phyloP scores from a whole-genome alignment of 2,888 invertebrate genomes.

The Trissolcus japonicus region DNA sequence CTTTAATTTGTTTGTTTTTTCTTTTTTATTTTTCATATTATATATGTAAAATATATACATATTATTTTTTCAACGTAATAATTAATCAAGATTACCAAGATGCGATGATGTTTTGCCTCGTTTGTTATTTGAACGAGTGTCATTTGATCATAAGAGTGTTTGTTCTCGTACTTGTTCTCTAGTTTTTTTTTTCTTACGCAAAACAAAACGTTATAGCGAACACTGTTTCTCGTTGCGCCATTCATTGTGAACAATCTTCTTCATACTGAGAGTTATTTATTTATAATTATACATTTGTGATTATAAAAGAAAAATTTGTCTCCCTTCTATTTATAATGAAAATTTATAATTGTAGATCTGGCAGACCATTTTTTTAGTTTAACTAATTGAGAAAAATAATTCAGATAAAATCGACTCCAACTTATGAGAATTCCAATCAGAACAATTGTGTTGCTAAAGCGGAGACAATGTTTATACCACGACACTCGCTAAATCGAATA shows the following conservation, averaged over 20 bases:
- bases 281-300: conserved; percentile 46
- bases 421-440: no score
- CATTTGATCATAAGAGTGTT: conserved; percentile 38
- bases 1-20: conserved; percentile 27
- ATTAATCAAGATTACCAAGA: conserved; percentile 36
- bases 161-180: conserved; percentile 44
- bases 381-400: background rate
- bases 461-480: background rate
- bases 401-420: background rate
- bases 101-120: conserved; percentile 31
- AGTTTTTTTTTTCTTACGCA: no score
- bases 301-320: conserved; percentile 48
- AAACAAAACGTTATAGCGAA: conserved; percentile 31
- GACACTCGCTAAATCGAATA: conserved; percentile 19
- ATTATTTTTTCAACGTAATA: conserved; percentile 27
- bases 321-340: conserved; percentile 60
- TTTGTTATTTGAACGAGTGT: conserved; percentile 46
- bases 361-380: conserved; percentile 36
- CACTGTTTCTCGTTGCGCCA: conserved; percentile 44
- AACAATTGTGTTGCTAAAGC: no score
- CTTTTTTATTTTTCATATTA: background rate
- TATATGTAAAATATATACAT: conserved; percentile 12
- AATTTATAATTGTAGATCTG: conserved; percentile 66
- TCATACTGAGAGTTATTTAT: conserved; percentile 45
- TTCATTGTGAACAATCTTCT: conserved; percentile 50